These are phyloP conservation scores for Petrocephalus microphthalmus DNA, from an alignment of 2,113 vertebrate species.

Conservation along the genomic window DNA sequence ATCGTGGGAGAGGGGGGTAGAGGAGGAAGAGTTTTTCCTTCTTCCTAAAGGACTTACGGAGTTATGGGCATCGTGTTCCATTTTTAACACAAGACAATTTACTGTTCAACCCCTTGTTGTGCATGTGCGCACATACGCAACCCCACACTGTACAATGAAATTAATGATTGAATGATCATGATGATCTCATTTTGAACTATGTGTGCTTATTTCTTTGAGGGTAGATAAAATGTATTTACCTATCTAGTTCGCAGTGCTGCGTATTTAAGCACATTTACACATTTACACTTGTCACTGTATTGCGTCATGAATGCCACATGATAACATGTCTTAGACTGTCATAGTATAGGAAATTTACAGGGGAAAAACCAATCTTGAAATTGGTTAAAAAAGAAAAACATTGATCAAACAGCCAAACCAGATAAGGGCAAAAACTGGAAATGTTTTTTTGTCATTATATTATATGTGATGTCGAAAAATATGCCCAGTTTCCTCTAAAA, in stretches of 20 bases:
- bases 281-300: background rate
- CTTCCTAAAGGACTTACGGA: conserved; percentile 53
- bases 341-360: background rate
- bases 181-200: background rate
- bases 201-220: background rate
- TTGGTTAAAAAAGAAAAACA: background rate
- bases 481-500: background rate
- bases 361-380: background rate
- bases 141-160: background rate
- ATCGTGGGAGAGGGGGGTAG: conserved; percentile 35
- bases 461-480: background rate
- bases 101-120: background rate
- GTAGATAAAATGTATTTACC: background rate
- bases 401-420: background rate
- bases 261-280: background rate
- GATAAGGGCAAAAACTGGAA: background rate
- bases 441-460: background rate
- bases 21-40: conserved; percentile 43
- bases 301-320: background rate
- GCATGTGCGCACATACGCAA: background rate
- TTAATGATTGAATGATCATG: background rate
- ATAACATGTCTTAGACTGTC: background rate
- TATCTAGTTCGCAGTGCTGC: background rate
- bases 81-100: conserved; percentile 45
- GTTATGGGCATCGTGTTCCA: conserved; percentile 55